A percentile compares a stretch with the other conserved stretches of the same genome.
Conservation (phyloP, 2,797 vertebrate genomes). For the Gadopsis bispinosus region DNA sequence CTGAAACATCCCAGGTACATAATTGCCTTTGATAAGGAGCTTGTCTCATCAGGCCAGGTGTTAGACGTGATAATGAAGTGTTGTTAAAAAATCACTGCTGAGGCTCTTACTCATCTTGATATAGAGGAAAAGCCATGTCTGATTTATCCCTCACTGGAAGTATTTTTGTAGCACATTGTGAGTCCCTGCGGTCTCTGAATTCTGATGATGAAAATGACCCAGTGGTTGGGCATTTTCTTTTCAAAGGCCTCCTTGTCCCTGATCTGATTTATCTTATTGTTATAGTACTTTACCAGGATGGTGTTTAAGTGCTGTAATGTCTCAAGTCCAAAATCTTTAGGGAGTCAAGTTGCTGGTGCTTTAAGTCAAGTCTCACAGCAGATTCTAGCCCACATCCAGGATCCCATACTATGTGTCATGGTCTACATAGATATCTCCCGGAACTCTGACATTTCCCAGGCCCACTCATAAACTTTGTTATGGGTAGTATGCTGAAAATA, state of each 20-base stretch:
- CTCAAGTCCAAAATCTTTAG: not conserved
- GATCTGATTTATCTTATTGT: not conserved
- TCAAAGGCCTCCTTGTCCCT: not conserved
- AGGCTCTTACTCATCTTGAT: conserved; percentile 64
- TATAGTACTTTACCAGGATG: not conserved
- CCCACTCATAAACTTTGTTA: not conserved
- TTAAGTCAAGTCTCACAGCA: not conserved
- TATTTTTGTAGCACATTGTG: conserved; percentile 18
- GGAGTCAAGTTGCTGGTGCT: not conserved
- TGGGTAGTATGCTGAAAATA: not conserved
- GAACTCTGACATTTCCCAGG: not conserved
- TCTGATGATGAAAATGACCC: conserved; percentile 14
- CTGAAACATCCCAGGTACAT: conserved; percentile 43
- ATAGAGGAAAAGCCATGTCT: conserved; percentile 18
- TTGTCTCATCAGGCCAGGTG: conserved; percentile 54
- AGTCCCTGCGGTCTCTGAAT: conserved; percentile 20
- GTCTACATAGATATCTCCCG: not conserved
- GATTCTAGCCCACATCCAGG: not conserved
- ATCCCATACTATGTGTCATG: not conserved
- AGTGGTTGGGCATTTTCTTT: not conserved
- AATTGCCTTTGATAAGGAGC: conserved; percentile 63
- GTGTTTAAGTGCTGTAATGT: not conserved
- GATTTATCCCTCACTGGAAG: conserved; percentile 8
- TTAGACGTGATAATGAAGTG: conserved; percentile 69
- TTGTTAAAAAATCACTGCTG: conserved; percentile 51